Base-by-base conservation (phyloP, 2,797 vertebrate genomes). In the Heliangelus exortis region DNA sequence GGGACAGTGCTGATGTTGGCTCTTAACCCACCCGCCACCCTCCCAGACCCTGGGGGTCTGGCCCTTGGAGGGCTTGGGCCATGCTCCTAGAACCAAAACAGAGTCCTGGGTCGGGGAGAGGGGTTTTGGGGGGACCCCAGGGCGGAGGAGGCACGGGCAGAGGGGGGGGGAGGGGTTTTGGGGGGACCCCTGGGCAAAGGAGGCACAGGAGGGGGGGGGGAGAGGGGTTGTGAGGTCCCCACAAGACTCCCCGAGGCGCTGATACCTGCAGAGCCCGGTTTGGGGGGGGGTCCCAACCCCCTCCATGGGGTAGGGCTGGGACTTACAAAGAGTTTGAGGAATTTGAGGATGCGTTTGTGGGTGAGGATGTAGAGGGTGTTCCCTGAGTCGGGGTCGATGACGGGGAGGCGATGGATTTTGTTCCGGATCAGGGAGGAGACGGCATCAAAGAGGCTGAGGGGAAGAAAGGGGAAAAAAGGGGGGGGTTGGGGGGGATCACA, bases 281-380 rank as follows among this genome's bases (percentile, higher is more conserved):
- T 43, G n/a, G 11, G 41, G 41, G 41, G 41, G 15, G 41, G 41
- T 11, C 11, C 11, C 41, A 15, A 15, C 41, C 41, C 41, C 41
- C 41, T 11, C 41, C 11, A 11, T 15, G 11, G 41, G 39, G 34
- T 28, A n/a, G 51, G 59, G 78, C 7, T 1, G 1, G 72, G 62
- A 98, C 99, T 98, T 95, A 99, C 99, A 97, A 99, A 99, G 84
- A 99, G 98, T 91, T 99, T 99, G 94, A 99, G 98, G 97, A 99
- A 99, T 97, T 99, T 99, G 91, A 99, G 99, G 96, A 99, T 99
- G 95, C 99, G 98, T 95, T 99, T 99, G 97, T 99, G 99, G 33
- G 99, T 99, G 92, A 99, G 98, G 90, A 99, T 99, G 93, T 99
- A 99, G 79, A 99, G 98, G 0, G 99, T 99, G 97, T 99, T 99